Base-by-base conservation (phyloP, 2,797 vertebrate genomes). In the Anabacerthia variegaticeps region DNA sequence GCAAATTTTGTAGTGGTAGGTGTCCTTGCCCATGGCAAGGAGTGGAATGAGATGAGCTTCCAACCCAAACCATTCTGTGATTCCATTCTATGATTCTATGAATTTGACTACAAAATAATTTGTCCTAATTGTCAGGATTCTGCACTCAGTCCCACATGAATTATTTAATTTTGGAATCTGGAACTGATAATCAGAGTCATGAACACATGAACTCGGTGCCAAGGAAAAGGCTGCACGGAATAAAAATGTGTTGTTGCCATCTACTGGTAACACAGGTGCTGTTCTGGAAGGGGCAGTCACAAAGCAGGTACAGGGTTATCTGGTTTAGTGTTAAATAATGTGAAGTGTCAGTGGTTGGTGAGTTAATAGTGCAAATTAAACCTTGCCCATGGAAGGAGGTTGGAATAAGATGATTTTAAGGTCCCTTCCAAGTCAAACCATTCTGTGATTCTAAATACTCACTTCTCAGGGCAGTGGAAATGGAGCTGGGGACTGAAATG, bases 191-290 rank as follows among this genome's bases (percentile, higher is more conserved):
- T 48, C 43, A 36, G 61, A 79, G 78, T 59, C 15, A 5, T 1
- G 44, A 65, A 26, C 9, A 8, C 3, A 1, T 11, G 49, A 58
- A 30, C 66, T 66, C 58, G 6, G 39, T 67, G 89, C 71, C 66
- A 0, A 44, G 61, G 41, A 62, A 39, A 52, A 62, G 37, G 49
- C 68, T 55, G 81, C 10, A 0, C 6, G 51, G 37, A 59, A 41
- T 46, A 16, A 67, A 87, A 72, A 55, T 1, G 72, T n/a, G 43
- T 2, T 85, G 79, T 91, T 97, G 95, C 94, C 95, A 95, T 85
- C 96, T 95, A 1, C 95, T 95, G 96, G 94, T 43, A 24, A 63
- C 59, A 32, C 7, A 7, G 55, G 73, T 8, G 8, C 5, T 49
- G 52, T 28, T 66, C 41, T 74, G 1, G 1, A 43, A 14, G 28